Base-by-base conservation (phyloP, 2,888 invertebrate genomes). In the Pocota personata region DNA sequence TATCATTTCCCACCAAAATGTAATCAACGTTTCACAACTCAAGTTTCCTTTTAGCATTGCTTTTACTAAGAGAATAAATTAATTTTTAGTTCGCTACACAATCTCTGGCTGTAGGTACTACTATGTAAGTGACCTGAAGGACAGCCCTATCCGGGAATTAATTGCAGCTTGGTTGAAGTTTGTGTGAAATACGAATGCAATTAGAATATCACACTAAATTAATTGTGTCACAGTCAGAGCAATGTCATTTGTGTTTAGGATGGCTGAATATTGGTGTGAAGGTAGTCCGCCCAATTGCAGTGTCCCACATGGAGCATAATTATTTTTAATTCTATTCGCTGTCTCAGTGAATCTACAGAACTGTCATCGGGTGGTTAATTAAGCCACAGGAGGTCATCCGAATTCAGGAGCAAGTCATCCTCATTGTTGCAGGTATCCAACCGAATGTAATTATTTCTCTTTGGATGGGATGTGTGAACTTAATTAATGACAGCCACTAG, bases 151-250 rank as follows among this genome's bases (percentile, higher is more conserved):
- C 43, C 32, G 52, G 19, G 12, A 10, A 62, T 62, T 52, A 50
- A 43, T 62, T 62, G 62, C 55, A 43, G 14, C 43, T 14, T 14
- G 30, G 7, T 6, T 32, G 14, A 55, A 52, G 64, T 64, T 64
- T 21, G 55, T 55, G 40, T 43, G 60, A 55, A 46, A 55, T 21
- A 46, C 16, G 64, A 75, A 75, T 75, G 43, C 75, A 75, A 75
- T 75, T 75, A 55, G 75, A 52, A 52, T 43, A 52, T 52, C 27
- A 14, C 60, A 50, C 3, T 24, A 32, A 73, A 52, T 62, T 52
- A 64, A 75, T 75, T 64, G 52, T 40, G 73, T 52, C 52, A 62
- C 27, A 30, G 32, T 10, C 62, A 21, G 37, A 3, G 52, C 40
- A 72, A 35, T 16, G 24, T 14, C 21, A 57, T 46, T 19, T 6